phyloP scores from a whole-genome alignment of 1,140 invertebrate genomes.

The Ips nitidus region DNA sequence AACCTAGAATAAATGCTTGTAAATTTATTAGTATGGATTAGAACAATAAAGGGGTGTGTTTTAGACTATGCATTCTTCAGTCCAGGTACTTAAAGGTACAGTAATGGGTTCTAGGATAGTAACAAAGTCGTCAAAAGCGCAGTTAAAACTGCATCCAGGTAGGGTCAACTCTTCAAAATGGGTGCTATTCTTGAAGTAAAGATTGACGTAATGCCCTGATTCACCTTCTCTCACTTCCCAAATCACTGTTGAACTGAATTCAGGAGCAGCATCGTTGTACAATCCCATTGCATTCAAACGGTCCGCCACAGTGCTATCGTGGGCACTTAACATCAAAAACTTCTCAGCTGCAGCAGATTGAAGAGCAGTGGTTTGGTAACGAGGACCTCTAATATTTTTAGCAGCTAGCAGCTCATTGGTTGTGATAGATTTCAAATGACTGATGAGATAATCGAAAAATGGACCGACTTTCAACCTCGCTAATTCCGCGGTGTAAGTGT shows the following conservation, averaged over 20 bases:
- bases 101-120: constrained; percentile 39
- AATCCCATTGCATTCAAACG: constrained; percentile 72
- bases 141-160: constrained; percentile 60
- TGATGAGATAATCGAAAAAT: constrained; percentile 54
- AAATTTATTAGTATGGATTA: not conserved
- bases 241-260: constrained; percentile 69
- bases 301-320: constrained; percentile 79
- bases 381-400: constrained; percentile 1
- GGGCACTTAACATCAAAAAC: constrained; percentile 49
- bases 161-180: constrained; percentile 57
- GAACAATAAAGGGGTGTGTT: too few relatives aligned
- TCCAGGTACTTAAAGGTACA: constrained; percentile 32
- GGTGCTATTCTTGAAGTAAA: constrained; percentile 64
- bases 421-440: constrained; percentile 21
- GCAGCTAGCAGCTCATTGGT: not conserved
- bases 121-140: constrained; percentile 60
- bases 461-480: constrained; percentile 62
- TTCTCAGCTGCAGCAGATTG: constrained; percentile 50
- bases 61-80: constrained; percentile 28
- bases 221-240: constrained; percentile 63
- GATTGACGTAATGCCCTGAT: constrained; percentile 51
- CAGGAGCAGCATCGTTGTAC: constrained; percentile 71
- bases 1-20: not conserved
- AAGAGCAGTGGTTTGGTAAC: not conserved
- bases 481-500: constrained; percentile 54